These are phyloP conservation scores for Anolis sagrei DNA, from an alignment of 2,113 vertebrate species.

Conservation along the genomic window DNA sequence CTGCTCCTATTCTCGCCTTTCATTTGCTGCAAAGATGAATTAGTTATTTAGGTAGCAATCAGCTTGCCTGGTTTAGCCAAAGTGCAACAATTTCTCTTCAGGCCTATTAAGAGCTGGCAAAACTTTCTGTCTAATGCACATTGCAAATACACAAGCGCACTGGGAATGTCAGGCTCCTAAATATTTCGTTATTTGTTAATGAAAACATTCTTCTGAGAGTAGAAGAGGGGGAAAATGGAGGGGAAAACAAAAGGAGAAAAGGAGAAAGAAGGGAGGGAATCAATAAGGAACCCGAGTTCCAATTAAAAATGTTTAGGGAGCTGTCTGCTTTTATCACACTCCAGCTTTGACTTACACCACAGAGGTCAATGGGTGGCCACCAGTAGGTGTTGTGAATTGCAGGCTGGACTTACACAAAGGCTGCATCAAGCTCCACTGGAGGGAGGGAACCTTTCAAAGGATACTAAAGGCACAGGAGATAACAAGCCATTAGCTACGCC, in stretches of 20 bases:
- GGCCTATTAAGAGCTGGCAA: conserved; percentile 68
- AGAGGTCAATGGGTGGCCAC: conserved; percentile 64
- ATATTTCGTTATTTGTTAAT: conserved; percentile 72
- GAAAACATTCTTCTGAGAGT: conserved; percentile 66
- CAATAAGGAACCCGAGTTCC: conserved; percentile 62
- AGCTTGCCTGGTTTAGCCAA: conserved; percentile 68
- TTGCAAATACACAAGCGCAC: conserved; percentile 63
- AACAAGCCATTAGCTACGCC: background rate
- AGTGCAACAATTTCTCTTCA: conserved; percentile 74
- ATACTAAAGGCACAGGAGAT: conserved; percentile 15
- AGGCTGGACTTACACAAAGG: background rate
- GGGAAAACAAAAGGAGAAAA: background rate
- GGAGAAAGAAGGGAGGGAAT: background rate
- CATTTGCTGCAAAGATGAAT: conserved; percentile 75
- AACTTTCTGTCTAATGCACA: conserved; percentile 68
- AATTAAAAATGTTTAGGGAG: conserved; percentile 66
- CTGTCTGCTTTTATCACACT: conserved; percentile 65
- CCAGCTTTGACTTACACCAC: conserved; percentile 57
- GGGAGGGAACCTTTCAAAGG: background rate
- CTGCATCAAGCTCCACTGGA: background rate
- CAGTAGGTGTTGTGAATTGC: background rate
- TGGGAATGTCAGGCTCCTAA: conserved; percentile 60
- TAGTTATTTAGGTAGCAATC: conserved; percentile 74
- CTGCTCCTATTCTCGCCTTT: conserved; percentile 52
- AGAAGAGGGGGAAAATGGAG: conserved; percentile 1